Percentiles rank a stretch among this genome's conserved stretches.
These are phyloP conservation scores for Drosophila lacertosa DNA, from an alignment of 1,140 invertebrate species.

Conservation along the genomic window DNA sequence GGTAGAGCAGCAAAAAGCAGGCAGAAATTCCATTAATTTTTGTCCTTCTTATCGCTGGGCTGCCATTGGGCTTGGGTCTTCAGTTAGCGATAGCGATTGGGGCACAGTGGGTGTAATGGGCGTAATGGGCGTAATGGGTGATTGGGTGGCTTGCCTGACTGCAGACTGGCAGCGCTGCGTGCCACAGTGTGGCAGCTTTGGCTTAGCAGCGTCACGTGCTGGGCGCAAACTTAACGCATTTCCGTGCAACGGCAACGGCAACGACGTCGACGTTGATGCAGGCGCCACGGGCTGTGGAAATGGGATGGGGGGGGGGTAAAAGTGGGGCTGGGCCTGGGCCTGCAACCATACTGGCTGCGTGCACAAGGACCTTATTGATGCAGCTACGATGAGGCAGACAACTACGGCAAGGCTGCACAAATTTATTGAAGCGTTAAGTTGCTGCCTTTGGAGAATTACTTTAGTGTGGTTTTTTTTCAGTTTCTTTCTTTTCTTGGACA, in stretches of 20 bases:
- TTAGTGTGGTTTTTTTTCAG: constrained; percentile 41
- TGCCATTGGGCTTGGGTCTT: constrained; percentile 26
- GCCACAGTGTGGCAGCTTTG: constrained; percentile 79
- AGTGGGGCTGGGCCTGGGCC: neutral
- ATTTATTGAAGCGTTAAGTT: constrained; percentile 82
- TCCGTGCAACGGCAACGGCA: constrained; percentile 59
- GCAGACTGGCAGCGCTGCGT: constrained; percentile 49
- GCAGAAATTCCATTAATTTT: constrained; percentile 82
- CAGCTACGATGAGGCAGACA: constrained; percentile 40
- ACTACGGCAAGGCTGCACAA: constrained; percentile 64
- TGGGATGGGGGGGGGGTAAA: neutral
- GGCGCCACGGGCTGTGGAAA: constrained; percentile 4
- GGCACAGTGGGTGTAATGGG: neutral
- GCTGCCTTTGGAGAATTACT: constrained; percentile 69
- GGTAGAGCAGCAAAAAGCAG: constrained; percentile 60
- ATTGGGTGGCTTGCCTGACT: no score
- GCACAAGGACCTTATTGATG: constrained; percentile 81
- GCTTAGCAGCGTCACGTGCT: constrained; percentile 78
- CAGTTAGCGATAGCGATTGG: constrained; percentile 15
- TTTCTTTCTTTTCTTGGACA: neutral
- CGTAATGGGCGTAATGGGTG: neutral
- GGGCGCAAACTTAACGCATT: constrained; percentile 82
- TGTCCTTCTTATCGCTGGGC: constrained; percentile 74
- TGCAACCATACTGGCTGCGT: constrained; percentile 42
- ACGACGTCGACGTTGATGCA: constrained; percentile 21